Evolutionary conservation across 2,888 invertebrate species (phyloP), one percentile per base, ranked within the genome.

Genomic region (Exocentrus adspersus): DNA sequence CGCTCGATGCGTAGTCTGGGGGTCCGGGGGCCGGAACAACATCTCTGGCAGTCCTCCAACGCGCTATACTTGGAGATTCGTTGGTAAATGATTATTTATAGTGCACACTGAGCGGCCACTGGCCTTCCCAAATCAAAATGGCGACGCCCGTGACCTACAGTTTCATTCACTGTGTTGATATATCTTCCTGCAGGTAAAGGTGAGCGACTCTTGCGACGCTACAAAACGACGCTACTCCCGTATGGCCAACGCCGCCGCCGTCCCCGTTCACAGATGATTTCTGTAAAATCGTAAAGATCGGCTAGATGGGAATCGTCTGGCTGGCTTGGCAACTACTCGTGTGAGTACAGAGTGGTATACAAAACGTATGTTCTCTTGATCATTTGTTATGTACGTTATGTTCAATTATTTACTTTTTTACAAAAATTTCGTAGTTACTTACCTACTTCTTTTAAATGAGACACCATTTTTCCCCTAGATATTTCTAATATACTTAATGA

Each of bases 21-120:
- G 69, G 72, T 69, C 71, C 63, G 74, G 76, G 77, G 78, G 77
- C 75, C 77, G 79, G 79, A 78, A 80, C 77, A 37, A 48, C 82
- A 80, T 84, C 84, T 83, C 87, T 92, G 92, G 92, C 92, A 85
- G 67, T 74, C 69, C 81, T 89, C 92, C 92, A 92, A 90, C 88
- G 87, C 88, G 87, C 92, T 92, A 92, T 92, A 92, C 91, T 92
- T 91, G 92, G 92, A 89, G 89, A 91, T 92, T 86, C 85, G 85
- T 84, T 86, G 79, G 86, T 85, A 86, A 84, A 85, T 84, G 84
- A 86, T 87, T 90, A 90, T 90, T 89, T 87, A 89, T 89, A 89
- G 89, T 85, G 81, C 59, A 37, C 60, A 57, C 57, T 50, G 54
- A 57, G 53, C 68, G 68, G 68, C 78, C 78, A 77, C 78, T 75